Percentiles rank a stretch among this genome's conserved stretches.
Conservation (phyloP, 30 jellyfish, hydroid and myxozoan genomes). For the Phacellophora camtschatica region DNA sequence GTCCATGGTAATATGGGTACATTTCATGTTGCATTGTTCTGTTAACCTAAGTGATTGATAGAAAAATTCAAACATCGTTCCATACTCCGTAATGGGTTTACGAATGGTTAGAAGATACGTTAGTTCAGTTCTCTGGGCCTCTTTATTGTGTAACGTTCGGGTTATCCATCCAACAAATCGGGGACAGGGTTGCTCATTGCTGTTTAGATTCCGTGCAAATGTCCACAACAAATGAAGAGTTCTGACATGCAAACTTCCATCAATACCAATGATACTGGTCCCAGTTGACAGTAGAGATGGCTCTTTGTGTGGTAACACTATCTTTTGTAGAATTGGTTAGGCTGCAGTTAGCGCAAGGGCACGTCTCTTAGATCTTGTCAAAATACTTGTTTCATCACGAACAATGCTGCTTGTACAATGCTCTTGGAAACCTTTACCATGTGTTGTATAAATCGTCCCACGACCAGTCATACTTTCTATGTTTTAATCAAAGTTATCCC, state of each 20-base stretch:
- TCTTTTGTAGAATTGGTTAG: background rate
- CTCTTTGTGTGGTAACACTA: background rate
- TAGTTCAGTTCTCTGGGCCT: background rate
- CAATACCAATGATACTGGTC: background rate
- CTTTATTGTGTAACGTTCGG: background rate
- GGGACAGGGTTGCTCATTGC: background rate
- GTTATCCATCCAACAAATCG: constrained; percentile 49
- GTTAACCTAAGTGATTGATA: constrained; percentile 13
- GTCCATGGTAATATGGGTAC: constrained; percentile 42
- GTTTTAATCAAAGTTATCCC: background rate
- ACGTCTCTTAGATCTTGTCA: constrained; percentile 2
- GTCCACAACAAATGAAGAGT: background rate
- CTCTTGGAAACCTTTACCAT: constrained; percentile 30
- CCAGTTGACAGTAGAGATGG: constrained; percentile 5
- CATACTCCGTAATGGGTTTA: constrained; percentile 31
- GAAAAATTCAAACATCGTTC: constrained; percentile 3
- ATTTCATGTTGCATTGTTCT: constrained; percentile 11
- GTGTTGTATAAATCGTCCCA: constrained; percentile 38
- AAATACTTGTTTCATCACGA: constrained; percentile 2
- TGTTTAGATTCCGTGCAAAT: background rate
- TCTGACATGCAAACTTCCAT: background rate
- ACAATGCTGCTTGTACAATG: constrained; percentile 33
- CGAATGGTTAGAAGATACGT: constrained; percentile 45
- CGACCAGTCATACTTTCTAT: constrained; percentile 33
- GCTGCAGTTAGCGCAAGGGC: background rate